Base-by-base conservation (phyloP, 2,888 invertebrate genomes). In the Microplitis manilae region DNA sequence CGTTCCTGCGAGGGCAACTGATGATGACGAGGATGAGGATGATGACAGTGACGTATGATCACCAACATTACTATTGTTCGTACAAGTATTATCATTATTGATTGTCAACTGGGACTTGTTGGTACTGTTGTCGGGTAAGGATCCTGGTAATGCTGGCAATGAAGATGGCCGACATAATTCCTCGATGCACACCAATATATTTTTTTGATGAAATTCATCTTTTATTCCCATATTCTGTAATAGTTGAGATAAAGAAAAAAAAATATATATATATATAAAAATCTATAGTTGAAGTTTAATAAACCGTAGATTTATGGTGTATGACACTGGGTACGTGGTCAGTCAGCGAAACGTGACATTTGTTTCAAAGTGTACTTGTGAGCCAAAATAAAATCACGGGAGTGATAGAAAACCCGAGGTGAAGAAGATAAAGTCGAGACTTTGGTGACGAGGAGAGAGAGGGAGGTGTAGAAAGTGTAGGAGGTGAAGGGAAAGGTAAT, bases 181-280 rank as follows among this genome's bases (percentile, higher is more conserved):
- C 86, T 93, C 93, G 81, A 95, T 92, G 87, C 94, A 93, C 65
- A 92, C 91, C 81, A 95, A 89, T 84, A 95, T 93, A 73, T 94
- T 92, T 85, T 92, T 93, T 86, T 94, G 94, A 88, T 94, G 94
- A 86, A 93, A 94, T 81, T 94, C 93, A 90, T 95, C 94, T 87
- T 93, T 93, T 85, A 95, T 94, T 81, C 94, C 94, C 93, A 95
- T 93, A 87, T 92, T 93, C 95, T 95, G 90, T 62, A 91, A 91
- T 30, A 30, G 30, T 7, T 17, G 1, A 20, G 67, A 70, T 2
- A 69, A 71, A 64, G 61, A 61, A 38, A n/a, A 68, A 30, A 65
- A 73, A 60, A n/a, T 15, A 72, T 67, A 41, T n/a, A 15, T 71
- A 4, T 38, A 70, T 60, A n/a, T 41, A 2, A 6, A 70, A 20